Percentiles rank a stretch among this genome's conserved stretches.
These are phyloP conservation scores for Ophraella communa DNA, from an alignment of 2,888 invertebrate species.

Conservation along the genomic window DNA sequence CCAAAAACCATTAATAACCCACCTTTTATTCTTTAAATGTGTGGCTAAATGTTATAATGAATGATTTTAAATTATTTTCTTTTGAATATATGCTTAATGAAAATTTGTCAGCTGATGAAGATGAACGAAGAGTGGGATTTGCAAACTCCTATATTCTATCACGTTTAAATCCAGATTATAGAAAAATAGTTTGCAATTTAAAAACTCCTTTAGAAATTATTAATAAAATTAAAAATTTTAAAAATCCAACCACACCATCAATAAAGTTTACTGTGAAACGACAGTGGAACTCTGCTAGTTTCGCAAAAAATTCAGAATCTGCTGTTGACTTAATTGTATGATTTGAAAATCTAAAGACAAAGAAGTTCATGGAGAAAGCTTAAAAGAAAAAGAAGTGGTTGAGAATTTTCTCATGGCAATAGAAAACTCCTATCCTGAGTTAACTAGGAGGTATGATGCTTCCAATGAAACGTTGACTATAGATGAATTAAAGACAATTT, in stretches of 20 bases:
- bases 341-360: neutral
- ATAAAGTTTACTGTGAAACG: neutral
- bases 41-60: neutral
- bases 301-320: neutral
- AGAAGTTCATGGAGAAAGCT: neutral
- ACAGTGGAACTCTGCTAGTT: neutral
- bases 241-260: neutral
- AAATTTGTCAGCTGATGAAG: neutral
- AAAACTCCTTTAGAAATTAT: neutral
- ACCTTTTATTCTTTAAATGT: neutral
- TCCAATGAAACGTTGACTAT: neutral
- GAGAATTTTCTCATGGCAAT: neutral
- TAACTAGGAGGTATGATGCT: neutral
- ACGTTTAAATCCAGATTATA: neutral
- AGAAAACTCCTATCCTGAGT: neutral
- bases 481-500: neutral
- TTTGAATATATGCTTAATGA: too few relatives aligned
- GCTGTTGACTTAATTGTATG: neutral
- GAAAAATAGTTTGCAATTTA: neutral
- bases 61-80: neutral
- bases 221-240: neutral
- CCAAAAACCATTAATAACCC: neutral
- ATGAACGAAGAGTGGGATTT: neutral
- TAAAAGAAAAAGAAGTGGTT: neutral
- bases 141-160: too few relatives aligned